phyloP scores from a whole-genome alignment of 1,140 invertebrate species.

The Drosophila sp. region DNA sequence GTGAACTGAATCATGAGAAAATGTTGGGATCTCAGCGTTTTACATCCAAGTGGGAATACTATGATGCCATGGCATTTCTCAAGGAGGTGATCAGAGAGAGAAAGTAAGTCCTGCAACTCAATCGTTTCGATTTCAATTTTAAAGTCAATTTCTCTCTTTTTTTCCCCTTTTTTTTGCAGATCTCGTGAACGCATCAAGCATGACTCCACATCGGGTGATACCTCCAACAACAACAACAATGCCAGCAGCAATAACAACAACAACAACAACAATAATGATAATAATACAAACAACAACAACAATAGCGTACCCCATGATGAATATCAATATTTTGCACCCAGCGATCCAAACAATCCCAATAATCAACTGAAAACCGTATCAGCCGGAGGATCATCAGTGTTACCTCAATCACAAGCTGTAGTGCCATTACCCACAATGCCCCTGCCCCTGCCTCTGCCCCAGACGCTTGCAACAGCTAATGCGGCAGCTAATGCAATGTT shows the following conservation, averaged over 20 bases:
- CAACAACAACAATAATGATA: slow-evolving; percentile 36
- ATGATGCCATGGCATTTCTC: slow-evolving; percentile 77
- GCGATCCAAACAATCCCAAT: slow-evolving; percentile 79
- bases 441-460: not conserved
- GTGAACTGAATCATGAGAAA: slow-evolving; percentile 80
- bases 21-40: slow-evolving; percentile 69
- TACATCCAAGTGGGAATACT: slow-evolving; percentile 82
- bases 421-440: not conserved
- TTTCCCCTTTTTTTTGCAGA: slow-evolving; percentile 37
- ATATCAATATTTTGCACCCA: slow-evolving; percentile 79
- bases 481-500: not conserved
- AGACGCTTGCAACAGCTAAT: not conserved
- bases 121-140: not conserved
- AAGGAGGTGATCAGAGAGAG: slow-evolving; percentile 79
- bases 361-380: slow-evolving; percentile 43
- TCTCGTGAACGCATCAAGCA: slow-evolving; percentile 74
- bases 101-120: slow-evolving; percentile 55
- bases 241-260: slow-evolving; percentile 15
- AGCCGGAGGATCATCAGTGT: not conserved
- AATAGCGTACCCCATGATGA: slow-evolving; percentile 63
- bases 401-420: slow-evolving; percentile 18
- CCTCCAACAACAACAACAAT: not conserved
- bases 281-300: slow-evolving; percentile 56
- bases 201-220: slow-evolving; percentile 7
- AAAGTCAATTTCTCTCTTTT: not conserved